Evolutionary conservation across 2,888 invertebrate genomes (phyloP).

Genomic region (Phyllotreta striolata): DNA sequence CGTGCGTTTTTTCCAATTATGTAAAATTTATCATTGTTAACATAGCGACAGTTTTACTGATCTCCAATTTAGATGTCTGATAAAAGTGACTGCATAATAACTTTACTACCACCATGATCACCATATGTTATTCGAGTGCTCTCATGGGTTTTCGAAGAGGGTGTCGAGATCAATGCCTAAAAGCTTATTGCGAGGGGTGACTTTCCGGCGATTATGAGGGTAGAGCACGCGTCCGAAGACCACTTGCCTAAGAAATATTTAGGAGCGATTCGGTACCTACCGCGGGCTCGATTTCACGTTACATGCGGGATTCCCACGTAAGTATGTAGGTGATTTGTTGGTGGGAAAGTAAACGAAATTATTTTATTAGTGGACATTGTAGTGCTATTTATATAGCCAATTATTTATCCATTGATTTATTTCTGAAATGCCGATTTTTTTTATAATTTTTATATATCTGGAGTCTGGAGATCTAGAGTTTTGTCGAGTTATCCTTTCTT

Average conservation of each 20-base stretch:
- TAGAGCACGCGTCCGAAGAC: constrained; percentile 51
- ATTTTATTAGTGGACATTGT: constrained; percentile 9
- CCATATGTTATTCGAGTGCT: constrained; percentile 46
- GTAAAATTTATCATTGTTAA: constrained; percentile 35
- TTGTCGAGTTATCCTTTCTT: no score
- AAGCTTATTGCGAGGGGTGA: constrained; percentile 33
- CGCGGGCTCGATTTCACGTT: constrained; percentile 39
- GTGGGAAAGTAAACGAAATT: constrained; percentile 16
- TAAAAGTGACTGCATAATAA: constrained; percentile 40
- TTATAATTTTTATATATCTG: no score
- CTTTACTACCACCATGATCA: constrained; percentile 51
- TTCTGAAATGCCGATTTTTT: no score
- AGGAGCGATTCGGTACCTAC: constrained; percentile 33
- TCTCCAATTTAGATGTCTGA: constrained; percentile 36
- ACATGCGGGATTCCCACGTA: constrained; percentile 54
- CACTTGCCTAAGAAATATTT: constrained; percentile 38
- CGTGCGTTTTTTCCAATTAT: constrained; percentile 22
- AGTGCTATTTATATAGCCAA: not conserved
- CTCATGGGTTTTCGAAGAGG: constrained; percentile 25
- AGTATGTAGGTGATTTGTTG: constrained; percentile 20
- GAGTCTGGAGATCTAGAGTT: no score
- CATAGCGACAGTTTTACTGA: constrained; percentile 36
- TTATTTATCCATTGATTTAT: no score
- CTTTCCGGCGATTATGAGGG: constrained; percentile 47
- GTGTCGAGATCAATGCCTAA: constrained; percentile 15